Evolutionary conservation across 2,888 invertebrate species (phyloP), one percentile per base, ranked within the genome.

Genomic region (Drosophila anomalipes): DNA sequence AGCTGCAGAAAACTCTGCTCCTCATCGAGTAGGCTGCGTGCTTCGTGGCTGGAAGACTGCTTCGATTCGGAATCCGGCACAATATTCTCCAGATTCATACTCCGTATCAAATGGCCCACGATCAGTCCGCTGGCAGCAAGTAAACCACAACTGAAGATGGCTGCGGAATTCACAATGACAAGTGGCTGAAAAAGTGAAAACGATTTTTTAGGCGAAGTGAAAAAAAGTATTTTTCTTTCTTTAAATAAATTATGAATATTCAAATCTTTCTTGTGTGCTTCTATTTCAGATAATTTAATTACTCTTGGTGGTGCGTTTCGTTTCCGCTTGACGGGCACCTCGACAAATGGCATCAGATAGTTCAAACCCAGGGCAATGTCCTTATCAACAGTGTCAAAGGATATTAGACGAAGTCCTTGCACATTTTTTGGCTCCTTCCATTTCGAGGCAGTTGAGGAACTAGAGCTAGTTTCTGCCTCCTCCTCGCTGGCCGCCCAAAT

Each of bases 341-440:
- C 83, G 1, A 92, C 33, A 39, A 92, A 92, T 4, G 92, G 92
- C 75, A 92, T 52, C 33, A 90, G 52, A 39, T 90, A 87, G 68
- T 92, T 91, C 63, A 92, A 59, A 1, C 92, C 92, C 52, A 92
- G 16, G 5, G 81, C 70, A 10, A 92, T 79, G 35, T 89, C 56
- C 32, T 86, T 82, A 12, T 84, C 90, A 33, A 91, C 63, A 0
- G 91, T 59, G n/a, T 91, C 79, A 58, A 92, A 92, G 56, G 91
- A 83, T 58, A 92, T 62, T 2, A 88, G 56, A 0, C 71, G 78
- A 1, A 77, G 39, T 41, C 81, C 72, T 4, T 64, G 71, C 33
- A 68, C 61, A 26, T 22, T 41, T 5, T 62, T 58, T 22, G 62
- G 57, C 3, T 60, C 56, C 22, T 65, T 56, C 4, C 35, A 47